Base-by-base conservation (phyloP, 30 jellyfish, hydroid and myxozoan species). In the Hydra vulgaris region DNA sequence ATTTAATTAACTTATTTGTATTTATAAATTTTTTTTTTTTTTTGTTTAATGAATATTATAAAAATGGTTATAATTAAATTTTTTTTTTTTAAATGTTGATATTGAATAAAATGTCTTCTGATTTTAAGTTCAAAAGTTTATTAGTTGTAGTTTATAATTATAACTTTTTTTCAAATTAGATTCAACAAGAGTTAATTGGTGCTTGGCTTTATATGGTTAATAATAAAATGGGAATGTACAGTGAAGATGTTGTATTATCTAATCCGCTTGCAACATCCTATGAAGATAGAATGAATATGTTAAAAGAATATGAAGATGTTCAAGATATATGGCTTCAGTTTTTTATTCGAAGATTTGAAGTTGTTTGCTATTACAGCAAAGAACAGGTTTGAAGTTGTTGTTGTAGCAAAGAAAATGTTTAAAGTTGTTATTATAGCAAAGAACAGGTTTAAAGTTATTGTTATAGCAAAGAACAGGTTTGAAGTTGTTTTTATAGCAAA, bases 241-340 rank as follows among this genome's bases (percentile, higher is more conserved):
- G 86, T 8, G 79, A 54, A 54, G 94, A 84, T 79, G 73, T 74
- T 20, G 85, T 72, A 18, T 84, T 78, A 18, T 18, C 69, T 52
- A 82, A 80, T 72, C 96, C 94, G 8, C 81, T 83, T 27, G 78
- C 95, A 8, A 27, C 83, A 23, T 53, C 91, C 0, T 84, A 83
- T 55, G 76, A 69, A 1, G 66, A 26, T 18, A 73, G 8, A 5
- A 18, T n/a, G 7, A 26, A 20, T 8, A 76, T 26, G 5, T 18
- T 69, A 20, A 82, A 69, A 56, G 26, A 26, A 73, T 27, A 74
- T 24, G 53, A 40, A 18, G 26, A 72, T 22, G 27, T 54, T 4
- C 99, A 94, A 26, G 99, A 94, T 74, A 74, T 94, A 71, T 94
- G 99, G 99, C 70, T 94, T 72, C 86, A 88, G 53, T 94, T 88